These are phyloP conservation scores for Coryphaenoides rupestris DNA, from an alignment of 2,113 vertebrate genomes.

Conservation along the genomic window DNA sequence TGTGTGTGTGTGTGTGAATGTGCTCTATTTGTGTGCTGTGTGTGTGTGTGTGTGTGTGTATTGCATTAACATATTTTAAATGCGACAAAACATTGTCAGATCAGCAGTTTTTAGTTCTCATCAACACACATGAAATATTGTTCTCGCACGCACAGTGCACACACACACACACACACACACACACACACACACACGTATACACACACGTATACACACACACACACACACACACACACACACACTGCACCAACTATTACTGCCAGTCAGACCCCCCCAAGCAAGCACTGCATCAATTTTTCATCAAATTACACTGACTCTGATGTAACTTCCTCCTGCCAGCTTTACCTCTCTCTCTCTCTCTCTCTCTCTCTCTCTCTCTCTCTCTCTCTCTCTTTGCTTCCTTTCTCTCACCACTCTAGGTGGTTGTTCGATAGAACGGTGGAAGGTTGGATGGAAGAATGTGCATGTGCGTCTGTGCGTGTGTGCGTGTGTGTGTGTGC, in stretches of 20 bases:
- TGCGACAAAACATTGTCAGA: constrained; percentile 11
- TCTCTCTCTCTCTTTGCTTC: too few relatives aligned
- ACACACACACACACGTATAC: not conserved
- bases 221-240: too few relatives aligned
- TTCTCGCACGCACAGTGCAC: too few relatives aligned
- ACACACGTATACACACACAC: too few relatives aligned
- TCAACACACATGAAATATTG: too few relatives aligned
- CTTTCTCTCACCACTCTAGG: not conserved
- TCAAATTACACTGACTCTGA: constrained; percentile 17
- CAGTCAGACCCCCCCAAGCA: constrained; percentile 22
- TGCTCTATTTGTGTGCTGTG: too few relatives aligned
- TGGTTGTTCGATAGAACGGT: not conserved
- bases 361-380: too few relatives aligned
- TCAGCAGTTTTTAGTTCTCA: constrained; percentile 4
- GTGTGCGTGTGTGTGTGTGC: too few relatives aligned
- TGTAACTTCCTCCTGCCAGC: constrained; percentile 25
- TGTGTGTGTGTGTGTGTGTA: constrained; percentile 1
- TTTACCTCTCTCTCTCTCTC: too few relatives aligned
- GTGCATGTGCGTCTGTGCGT: not conserved
- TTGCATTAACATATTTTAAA: constrained; percentile 23
- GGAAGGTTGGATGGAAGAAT: not conserved
- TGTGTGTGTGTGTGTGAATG: too few relatives aligned
- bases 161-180: not conserved
- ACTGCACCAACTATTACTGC: constrained; percentile 8
- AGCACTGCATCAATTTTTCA: constrained; percentile 49